Evolutionary conservation across 2,797 vertebrate genomes (phyloP).

Genomic region (Mus spretus): DNA sequence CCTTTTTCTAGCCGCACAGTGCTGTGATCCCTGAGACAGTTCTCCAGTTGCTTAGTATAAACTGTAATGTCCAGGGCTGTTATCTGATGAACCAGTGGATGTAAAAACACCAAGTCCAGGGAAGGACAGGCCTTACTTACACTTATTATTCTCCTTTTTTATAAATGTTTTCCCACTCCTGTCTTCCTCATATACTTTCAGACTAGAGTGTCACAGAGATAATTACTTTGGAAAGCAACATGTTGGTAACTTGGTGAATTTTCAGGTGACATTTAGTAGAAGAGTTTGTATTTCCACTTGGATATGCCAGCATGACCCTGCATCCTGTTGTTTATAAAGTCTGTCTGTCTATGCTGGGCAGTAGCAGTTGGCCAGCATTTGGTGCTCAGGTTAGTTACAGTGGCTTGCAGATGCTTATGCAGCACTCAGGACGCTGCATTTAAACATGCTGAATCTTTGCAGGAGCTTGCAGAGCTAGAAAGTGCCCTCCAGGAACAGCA

Average conservation of each 20-base stretch:
- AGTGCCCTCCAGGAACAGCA: constrained; percentile 89
- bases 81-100: background rate
- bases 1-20: background rate
- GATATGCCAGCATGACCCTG: background rate
- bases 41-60: background rate
- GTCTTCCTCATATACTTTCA: constrained; percentile 24
- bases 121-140: constrained; percentile 55
- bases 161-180: background rate
- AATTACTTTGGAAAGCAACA: constrained; percentile 30
- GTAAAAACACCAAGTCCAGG: constrained; percentile 35
- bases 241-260: constrained; percentile 50
- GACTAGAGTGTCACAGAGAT: constrained; percentile 6
- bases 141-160: background rate
- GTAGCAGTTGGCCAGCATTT: constrained; percentile 11
- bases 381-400: constrained; percentile 21
- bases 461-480: constrained; percentile 91
- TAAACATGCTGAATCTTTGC: constrained; percentile 70
- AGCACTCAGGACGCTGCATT: background rate
- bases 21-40: background rate
- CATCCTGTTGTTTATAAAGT: background rate
- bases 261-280: constrained; percentile 55
- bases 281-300: constrained; percentile 26
- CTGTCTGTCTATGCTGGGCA: constrained; percentile 7
- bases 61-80: background rate
- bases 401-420: constrained; percentile 59